phyloP scores from a whole-genome alignment of 2,888 invertebrate species.

The Morpho achilles region DNA sequence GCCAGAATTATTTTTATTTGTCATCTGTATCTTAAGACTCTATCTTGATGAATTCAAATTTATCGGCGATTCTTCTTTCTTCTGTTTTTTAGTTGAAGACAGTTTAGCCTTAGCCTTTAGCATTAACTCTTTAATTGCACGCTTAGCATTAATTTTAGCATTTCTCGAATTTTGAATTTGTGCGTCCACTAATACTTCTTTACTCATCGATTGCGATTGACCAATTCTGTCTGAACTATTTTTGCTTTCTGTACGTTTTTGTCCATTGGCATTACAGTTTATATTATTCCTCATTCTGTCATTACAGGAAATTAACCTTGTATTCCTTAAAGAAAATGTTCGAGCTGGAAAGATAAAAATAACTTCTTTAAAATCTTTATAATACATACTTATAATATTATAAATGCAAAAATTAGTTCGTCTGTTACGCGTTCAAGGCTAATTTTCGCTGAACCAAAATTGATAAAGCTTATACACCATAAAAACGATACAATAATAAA shows the following conservation, averaged over 20 bases:
- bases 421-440: too few relatives aligned
- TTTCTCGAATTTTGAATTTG: background rate
- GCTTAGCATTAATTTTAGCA: background rate
- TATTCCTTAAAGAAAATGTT: too few relatives aligned
- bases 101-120: slow-evolving; percentile 4
- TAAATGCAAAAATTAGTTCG: too few relatives aligned
- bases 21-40: slow-evolving; percentile 10
- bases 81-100: background rate
- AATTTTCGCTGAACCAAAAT: too few relatives aligned
- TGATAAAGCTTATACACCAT: too few relatives aligned
- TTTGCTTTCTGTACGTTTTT: slow-evolving; percentile 1
- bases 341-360: too few relatives aligned
- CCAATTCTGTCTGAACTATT: slow-evolving; percentile 1
- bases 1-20: slow-evolving; percentile 1
- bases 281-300: too few relatives aligned
- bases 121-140: background rate
- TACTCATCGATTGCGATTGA: background rate
- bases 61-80: background rate
- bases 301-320: too few relatives aligned
- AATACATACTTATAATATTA: too few relatives aligned
- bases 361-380: too few relatives aligned
- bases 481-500: too few relatives aligned
- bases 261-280: too few relatives aligned
- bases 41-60: slow-evolving; percentile 10
- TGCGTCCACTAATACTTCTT: background rate